These are phyloP conservation scores for Eufriesea mexicana DNA, from an alignment of 1,140 invertebrate genomes.

Conservation along the genomic window DNA sequence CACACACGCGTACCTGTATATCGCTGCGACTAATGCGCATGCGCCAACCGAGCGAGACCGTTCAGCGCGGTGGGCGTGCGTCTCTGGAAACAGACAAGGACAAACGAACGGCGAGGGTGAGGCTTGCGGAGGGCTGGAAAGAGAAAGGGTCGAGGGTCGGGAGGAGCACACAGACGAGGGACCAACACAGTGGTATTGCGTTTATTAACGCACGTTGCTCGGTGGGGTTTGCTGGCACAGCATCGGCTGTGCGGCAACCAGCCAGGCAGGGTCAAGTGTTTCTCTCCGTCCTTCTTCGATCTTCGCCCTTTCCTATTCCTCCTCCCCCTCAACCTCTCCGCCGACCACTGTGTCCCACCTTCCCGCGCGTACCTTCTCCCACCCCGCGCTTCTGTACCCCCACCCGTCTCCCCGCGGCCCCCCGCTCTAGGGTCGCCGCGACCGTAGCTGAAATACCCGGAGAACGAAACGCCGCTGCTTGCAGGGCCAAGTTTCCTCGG, in stretches of 20 bases:
- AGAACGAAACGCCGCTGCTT: slow-evolving; percentile 10
- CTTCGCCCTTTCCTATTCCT: slow-evolving; percentile 48
- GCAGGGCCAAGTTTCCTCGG: not conserved
- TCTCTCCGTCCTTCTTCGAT: slow-evolving; percentile 61
- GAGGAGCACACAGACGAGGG: slow-evolving; percentile 43
- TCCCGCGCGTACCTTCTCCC: slow-evolving; percentile 15
- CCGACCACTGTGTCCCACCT: slow-evolving; percentile 17
- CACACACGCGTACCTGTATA: slow-evolving; percentile 21
- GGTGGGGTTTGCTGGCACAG: slow-evolving; percentile 73
- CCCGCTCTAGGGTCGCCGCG: not conserved
- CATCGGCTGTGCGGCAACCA: slow-evolving; percentile 69
- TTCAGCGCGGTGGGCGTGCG: slow-evolving; percentile 35
- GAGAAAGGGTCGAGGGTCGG: slow-evolving; percentile 15
- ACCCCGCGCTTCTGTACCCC: not conserved
- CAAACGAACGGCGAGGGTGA: not conserved
- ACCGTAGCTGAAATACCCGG: slow-evolving; percentile 32
- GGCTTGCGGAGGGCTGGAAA: slow-evolving; percentile 2
- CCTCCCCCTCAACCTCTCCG: slow-evolving; percentile 1
- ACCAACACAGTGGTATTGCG: slow-evolving; percentile 63
- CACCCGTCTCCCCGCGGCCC: not conserved
- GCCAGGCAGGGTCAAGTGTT: slow-evolving; percentile 78
- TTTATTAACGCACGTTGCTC: slow-evolving; percentile 76
- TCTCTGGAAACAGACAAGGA: not conserved
- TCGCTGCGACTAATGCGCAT: not conserved
- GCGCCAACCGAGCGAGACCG: not conserved